Conservation (phyloP, 1,140 invertebrate species). For the Calycopis cecrops region DNA sequence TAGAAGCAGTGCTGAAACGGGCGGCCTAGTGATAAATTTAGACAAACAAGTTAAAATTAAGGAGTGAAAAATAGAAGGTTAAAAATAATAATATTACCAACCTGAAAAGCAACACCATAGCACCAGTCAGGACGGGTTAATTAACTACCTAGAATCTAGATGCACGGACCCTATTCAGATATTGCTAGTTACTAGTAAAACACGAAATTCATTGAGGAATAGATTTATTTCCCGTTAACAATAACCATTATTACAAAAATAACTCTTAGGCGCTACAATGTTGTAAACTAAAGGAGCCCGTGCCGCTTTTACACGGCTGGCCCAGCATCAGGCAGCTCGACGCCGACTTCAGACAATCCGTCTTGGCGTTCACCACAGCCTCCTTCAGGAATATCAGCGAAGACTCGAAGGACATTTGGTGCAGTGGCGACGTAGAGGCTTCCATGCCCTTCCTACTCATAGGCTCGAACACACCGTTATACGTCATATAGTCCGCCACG, state of each 20-base stretch:
- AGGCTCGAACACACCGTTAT: slow-evolving; percentile 90
- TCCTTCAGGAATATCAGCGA: slow-evolving; percentile 90
- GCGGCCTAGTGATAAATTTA: too few species aligned
- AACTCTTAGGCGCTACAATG: slow-evolving; percentile 26
- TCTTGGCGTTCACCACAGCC: slow-evolving; percentile 82
- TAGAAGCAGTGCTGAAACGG: too few species aligned
- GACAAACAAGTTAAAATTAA: too few species aligned
- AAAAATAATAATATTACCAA: too few species aligned
- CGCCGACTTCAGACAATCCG: slow-evolving; percentile 89
- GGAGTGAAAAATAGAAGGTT: too few species aligned
- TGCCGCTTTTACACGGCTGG: slow-evolving; percentile 87
- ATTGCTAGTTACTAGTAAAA: too few species aligned
- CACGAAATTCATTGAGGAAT: background rate
- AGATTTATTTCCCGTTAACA: background rate
- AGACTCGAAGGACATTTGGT: slow-evolving; percentile 99
- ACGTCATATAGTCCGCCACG: slow-evolving; percentile 99
- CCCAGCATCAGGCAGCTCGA: slow-evolving; percentile 93
- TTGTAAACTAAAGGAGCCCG: slow-evolving; percentile 82
- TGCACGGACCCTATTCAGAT: too few species aligned
- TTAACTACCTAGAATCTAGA: too few species aligned
- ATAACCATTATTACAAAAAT: background rate
- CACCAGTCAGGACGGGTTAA: too few species aligned
- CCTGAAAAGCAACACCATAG: too few species aligned
- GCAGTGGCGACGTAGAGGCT: slow-evolving; percentile 91
- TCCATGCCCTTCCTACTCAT: slow-evolving; percentile 94